phyloP scores from a whole-genome alignment of 2,797 vertebrate species.

The Cryptoblepharus egeriae region DNA sequence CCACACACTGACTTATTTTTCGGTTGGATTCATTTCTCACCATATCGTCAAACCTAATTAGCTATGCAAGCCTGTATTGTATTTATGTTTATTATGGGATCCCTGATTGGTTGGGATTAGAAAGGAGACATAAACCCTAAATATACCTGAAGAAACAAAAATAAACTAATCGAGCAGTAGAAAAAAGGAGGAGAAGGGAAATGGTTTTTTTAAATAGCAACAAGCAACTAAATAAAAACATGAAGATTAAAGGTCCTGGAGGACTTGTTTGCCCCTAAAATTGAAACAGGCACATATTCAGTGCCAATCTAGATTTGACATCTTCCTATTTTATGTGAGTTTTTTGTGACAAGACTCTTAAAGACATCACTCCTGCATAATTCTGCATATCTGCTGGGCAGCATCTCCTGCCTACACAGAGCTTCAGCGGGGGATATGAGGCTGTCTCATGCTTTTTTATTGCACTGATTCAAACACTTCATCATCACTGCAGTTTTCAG shows the following conservation, averaged over 20 bases:
- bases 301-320: not conserved
- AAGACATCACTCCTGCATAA: not conserved
- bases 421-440: not conserved
- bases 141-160: not conserved
- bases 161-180: no score
- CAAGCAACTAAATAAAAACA: not conserved
- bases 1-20: not conserved
- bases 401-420: not conserved
- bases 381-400: not conserved
- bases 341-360: not conserved
- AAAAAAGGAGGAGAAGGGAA: not conserved
- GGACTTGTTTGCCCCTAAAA: not conserved
- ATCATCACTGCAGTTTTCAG: constrained; percentile 24
- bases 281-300: not conserved
- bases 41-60: not conserved
- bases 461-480: constrained; percentile 19
- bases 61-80: not conserved
- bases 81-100: not conserved
- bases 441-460: constrained; percentile 2
- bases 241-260: not conserved
- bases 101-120: not conserved
- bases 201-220: not conserved
- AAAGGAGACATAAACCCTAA: not conserved
- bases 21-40: not conserved
- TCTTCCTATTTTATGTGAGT: not conserved